Conservation (phyloP, 2,888 invertebrate species). For the Baccha elongata region DNA sequence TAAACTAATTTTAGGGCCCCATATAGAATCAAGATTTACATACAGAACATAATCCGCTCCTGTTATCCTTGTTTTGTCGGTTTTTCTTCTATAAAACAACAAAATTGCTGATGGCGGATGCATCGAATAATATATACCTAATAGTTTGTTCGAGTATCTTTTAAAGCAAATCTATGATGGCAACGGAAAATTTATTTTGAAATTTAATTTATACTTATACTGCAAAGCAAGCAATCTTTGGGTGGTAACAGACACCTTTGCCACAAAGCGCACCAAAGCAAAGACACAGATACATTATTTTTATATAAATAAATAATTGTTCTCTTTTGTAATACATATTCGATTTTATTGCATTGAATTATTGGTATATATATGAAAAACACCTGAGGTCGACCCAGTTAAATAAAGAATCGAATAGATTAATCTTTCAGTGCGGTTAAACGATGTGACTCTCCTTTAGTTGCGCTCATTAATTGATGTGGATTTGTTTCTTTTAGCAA, state of each 20-base stretch:
- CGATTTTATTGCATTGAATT: conserved; percentile 24
- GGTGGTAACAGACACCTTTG: conserved; percentile 61
- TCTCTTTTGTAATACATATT: conserved; percentile 49
- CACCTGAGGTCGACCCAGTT: conserved; percentile 69
- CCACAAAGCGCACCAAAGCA: conserved; percentile 25
- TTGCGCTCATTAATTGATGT: conserved; percentile 43
- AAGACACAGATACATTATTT: not conserved
- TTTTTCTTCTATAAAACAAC: conserved; percentile 18
- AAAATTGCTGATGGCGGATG: conserved; percentile 64
- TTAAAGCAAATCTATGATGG: not conserved
- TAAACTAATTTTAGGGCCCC: too few species aligned
- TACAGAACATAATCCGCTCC: too few species aligned
- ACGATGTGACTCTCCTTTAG: conserved; percentile 19
- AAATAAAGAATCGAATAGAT: conserved; percentile 30
- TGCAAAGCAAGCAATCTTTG: conserved; percentile 60
- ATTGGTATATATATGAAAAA: conserved; percentile 12
- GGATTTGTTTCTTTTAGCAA: conserved; percentile 16
- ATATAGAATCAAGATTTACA: too few species aligned
- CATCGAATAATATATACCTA: too few species aligned
- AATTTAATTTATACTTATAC: conserved; percentile 65
- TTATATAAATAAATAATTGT: conserved; percentile 43
- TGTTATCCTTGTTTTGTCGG: too few species aligned
- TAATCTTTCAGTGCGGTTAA: conserved; percentile 44
- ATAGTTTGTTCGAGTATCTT: conserved; percentile 18
- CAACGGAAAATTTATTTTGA: conserved; percentile 47